Base-by-base conservation (phyloP, 1,140 invertebrate species). In the Euura saliciscinereae region DNA sequence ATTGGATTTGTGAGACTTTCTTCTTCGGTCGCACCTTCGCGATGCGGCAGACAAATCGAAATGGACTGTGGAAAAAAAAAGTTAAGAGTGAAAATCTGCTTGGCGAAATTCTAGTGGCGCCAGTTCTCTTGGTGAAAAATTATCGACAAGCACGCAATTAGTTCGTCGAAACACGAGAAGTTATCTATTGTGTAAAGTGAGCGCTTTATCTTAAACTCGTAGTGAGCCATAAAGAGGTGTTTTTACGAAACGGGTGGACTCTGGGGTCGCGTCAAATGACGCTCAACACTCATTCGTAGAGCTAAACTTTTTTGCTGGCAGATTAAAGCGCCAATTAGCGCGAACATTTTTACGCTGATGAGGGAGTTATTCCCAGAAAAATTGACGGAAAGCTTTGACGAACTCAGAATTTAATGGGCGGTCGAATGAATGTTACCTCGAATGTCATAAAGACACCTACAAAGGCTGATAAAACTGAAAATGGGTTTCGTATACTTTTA, bases 1-100 rank as follows among this genome's bases (percentile, higher is more conserved):
- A 80, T 79, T 75, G 77, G 77, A 82, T 75, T 77, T 79, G 78
- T 78, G 80, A 79, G 75, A 77, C 76, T 69, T 74, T 71, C 10
- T 67, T 65, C 69, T 70, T 73, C 65, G 73, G 68, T 73, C 66
- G 28, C 28, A 28, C 28, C 28, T 28, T 28, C 28, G 28, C 28
- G 28, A 28, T 28, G 28, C 28, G 28, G 28, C 28, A 28, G 28
- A 28, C 28, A 28, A 28, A 28, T 28, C 28, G 28, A 28, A 28
- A 28, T 28, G 28, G 28, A 28, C 28, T 28, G 28, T 28, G 28
- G 28, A 28, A 28, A 28, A 28, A n/a, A 28, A 28, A 28, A 28
- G 28, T 28, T 28, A 28, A 28, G 28, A 28, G 28, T 28, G 28
- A 28, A 28, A 28, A 28, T 28, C 28, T 0, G 28, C 28, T 28